Evolutionary conservation across 2,888 invertebrate species (phyloP), one percentile per base, ranked within the genome.

Genomic region (Calameuta pallipes): DNA sequence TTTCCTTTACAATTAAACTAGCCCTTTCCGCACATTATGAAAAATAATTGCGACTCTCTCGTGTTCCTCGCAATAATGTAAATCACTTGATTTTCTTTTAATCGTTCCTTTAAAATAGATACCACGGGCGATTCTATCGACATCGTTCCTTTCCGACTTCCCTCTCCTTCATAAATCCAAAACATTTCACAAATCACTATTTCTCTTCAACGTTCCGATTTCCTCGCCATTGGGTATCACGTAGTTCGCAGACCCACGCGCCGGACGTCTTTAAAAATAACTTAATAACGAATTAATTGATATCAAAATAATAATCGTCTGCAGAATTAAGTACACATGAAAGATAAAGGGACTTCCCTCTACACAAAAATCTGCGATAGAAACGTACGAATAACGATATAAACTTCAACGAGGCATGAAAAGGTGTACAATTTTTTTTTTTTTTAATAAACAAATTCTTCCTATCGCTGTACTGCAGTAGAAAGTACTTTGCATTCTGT

Each of bases 31-130:
- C 56, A 30, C 71, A 30, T 71, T 71, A 71, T 30, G 71, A 71
- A 71, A 71, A 71, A 71, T 71, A 71, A 71, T 30, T 30, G 71
- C 71, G 71, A 71, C 30, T 71, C 71, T 71, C 34, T 71, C 23
- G 71, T 30, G 31, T 34, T 31, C 30, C 30, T 23, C 56, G 56
- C 23, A 23, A 23, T 23, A 56, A 56, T 56, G 56, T 56, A 56
- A 56, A 56, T 56, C 56, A 9, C 56, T 56, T 56, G 23, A 56
- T 56, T 56, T 56, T 56, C 56, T 56, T 23, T 23, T 56, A 41
- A 41, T 41, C 41, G 41, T 6, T 41, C 41, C 41, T 15, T 56
- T 56, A 56, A 56, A 56, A 56, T 56, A 56, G 56, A 56, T 23
- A 56, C 56, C 56, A 15, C 15, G 23, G 23, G 56, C 56, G 56